Conservation (phyloP, 2,113 vertebrate genomes). For the Platichthys stellatus region DNA sequence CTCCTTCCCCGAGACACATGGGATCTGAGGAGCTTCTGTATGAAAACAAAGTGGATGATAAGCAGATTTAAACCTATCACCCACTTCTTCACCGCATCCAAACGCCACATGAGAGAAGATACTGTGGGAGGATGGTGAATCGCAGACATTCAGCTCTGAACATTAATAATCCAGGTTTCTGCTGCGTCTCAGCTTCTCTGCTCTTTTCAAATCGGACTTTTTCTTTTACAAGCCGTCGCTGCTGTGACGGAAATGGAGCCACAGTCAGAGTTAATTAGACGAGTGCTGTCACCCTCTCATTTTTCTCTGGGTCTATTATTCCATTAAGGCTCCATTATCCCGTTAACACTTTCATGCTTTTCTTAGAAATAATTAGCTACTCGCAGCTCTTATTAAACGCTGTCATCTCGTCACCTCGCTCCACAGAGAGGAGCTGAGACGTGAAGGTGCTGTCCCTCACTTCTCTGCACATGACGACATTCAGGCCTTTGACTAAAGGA, state of each 20-base stretch:
- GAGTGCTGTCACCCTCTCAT: slow-evolving; percentile 12
- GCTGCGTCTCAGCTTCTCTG: neutral
- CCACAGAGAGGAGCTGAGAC: neutral
- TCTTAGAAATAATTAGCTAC: slow-evolving; percentile 29
- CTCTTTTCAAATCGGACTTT: neutral
- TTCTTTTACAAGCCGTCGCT: neutral
- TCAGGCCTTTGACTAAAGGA: neutral
- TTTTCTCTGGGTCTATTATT: slow-evolving; percentile 25
- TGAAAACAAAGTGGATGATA: no score
- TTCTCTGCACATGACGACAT: slow-evolving; percentile 1
- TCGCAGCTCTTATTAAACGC: slow-evolving; percentile 8
- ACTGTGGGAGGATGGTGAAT: neutral
- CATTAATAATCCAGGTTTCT: neutral
- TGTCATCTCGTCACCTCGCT: neutral
- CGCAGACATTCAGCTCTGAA: neutral
- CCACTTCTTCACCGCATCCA: no score
- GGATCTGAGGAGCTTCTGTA: no score
- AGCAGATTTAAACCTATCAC: no score
- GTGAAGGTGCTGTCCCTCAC: no score
- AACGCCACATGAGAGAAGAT: no score
- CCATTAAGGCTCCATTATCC: slow-evolving; percentile 32
- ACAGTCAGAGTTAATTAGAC: slow-evolving; percentile 33
- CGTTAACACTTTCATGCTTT: slow-evolving; percentile 16
- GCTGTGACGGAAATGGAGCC: slow-evolving; percentile 33
- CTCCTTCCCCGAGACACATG: no score